Percentiles rank a stretch among this genome's conserved stretches.
phyloP scores from a whole-genome alignment of 1,140 invertebrate genomes.

The Stegodyphus mimosarum region DNA sequence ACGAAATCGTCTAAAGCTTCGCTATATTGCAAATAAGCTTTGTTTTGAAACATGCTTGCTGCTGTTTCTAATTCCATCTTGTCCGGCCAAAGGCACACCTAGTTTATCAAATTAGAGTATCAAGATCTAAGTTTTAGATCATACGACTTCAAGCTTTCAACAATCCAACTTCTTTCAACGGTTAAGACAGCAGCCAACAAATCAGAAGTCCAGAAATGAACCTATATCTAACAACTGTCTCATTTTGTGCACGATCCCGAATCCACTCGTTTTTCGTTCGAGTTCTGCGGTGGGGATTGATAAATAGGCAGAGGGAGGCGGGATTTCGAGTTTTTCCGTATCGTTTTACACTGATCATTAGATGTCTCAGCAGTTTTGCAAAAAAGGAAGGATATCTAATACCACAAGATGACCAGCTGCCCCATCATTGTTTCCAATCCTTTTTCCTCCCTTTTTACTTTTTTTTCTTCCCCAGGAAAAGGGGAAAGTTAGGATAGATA shows the following conservation, averaged over 20 bases:
- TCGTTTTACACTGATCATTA: constrained; percentile 58
- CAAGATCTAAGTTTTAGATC: no score
- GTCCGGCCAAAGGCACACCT: no score
- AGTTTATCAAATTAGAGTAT: no score
- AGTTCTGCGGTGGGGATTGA: constrained; percentile 33
- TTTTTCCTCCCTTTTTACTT: not conserved
- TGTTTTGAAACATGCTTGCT: no score
- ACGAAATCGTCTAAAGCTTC: no score
- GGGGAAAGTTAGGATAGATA: not conserved
- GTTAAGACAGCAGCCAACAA: no score
- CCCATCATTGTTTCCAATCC: constrained; percentile 46
- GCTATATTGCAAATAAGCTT: no score
- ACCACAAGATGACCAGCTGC: constrained; percentile 52
- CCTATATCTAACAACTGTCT: not conserved
- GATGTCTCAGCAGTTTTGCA: constrained; percentile 59
- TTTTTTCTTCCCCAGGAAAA: not conserved
- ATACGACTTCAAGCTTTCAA: no score
- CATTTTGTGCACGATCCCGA: not conserved
- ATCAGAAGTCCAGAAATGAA: not conserved
- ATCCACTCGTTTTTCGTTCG: not conserved
- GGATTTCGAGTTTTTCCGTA: constrained; percentile 41
- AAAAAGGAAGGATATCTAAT: constrained; percentile 56
- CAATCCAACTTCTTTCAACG: no score
- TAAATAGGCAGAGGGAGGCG: constrained; percentile 38
- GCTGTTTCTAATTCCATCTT: no score